Evolutionary conservation across 2,113 vertebrate genomes (phyloP), one percentile per base, ranked within the genome.

Genomic region (Myocastor coypus): DNA sequence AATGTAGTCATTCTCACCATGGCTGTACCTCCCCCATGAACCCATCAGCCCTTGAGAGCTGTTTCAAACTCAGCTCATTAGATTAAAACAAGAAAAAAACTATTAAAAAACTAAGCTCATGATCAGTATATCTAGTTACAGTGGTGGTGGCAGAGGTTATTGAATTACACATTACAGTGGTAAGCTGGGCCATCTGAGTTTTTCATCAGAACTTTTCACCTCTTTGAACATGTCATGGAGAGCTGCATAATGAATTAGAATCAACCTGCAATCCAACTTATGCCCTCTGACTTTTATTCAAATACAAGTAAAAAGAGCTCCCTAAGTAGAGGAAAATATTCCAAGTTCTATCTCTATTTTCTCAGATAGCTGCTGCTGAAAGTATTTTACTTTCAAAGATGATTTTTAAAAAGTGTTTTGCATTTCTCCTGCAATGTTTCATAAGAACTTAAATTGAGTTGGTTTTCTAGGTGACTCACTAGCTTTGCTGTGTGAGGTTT

Each of bases 321-420:
- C 68, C 22, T 5, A 64, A 75, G 12, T 69, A 28, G 61, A 93
- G 61, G 64, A 63, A 75, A 71, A 84, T 96, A 28, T 10, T 4
- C 57, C 32, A 55, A 81, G 24, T 14, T 97, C 92, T 97, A 78
- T 26, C 1, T 80, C 40, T 89, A 84, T 32, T 73, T 78, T 52
- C 81, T 13, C 28, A 97, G 64, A 26, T 81, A 94, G 50, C 94
- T 91, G 32, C 26, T 96, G 64, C 59, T 96, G 89, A 63, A 82
- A 92, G 68, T 59, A 93, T 96, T 98, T 97, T 59, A 91, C 26
- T 59, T 69, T 88, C 80, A 97, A 52, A 20, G 95, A 34, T 86
- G 55, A 80, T 89, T 92, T 92, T 57, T 20, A 55, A 83, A 94
- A 96, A 61, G 16, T 96, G 95, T 92, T 96, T 92, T 81, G 61